Evolutionary conservation across 2,113 vertebrate species (phyloP), one percentile per base, ranked within the genome.

Genomic region (Heterotis niloticus): DNA sequence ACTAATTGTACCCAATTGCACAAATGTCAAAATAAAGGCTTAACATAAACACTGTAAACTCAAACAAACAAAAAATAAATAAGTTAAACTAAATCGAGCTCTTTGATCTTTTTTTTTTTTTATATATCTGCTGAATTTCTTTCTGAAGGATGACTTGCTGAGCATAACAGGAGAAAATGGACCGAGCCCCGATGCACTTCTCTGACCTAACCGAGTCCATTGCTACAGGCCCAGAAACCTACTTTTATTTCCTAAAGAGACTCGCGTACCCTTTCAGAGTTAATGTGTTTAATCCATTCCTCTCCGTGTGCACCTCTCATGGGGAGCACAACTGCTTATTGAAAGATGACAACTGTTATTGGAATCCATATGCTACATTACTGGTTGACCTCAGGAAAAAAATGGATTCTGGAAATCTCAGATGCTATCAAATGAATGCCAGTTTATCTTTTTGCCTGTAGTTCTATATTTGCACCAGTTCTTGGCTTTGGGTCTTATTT

Each of bases 191-290:
- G 75, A 77, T 69, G 60, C 80, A 73, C 75, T 78, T 78, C 82
- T 87, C 80, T 82, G 83, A 75, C 85, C 89, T 91, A 88, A 88
- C 88, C 83, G 85, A 83, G 69, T 72, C 51, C 54, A 26, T 59
- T 66, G 75, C 81, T 83, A 82, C 5, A 78, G 75, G 84, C 90
- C 92, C 84, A 91, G 86, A 92, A 92, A 92, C 90, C 91, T 87
- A 91, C 85, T 91, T 93, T 85, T 81, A n/a, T 26, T 24, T 62
- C 57, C 28, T 28, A 62, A 62, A 75, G 66, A 68, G 28, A n/a
- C 77, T 24, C 26, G 23, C 17, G 18, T 78, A 66, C n/a, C 60
- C 4, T 23, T 78, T 26, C 23, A 28, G 56, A 44, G 67, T 29
- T 60, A 34, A 70, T 59, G 28, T 57, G 28, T 34, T 78, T 78